A percentile compares a stretch with the other conserved stretches of the same genome.
These are phyloP conservation scores for Drosophila athabasca DNA, from an alignment of 1,140 invertebrate species.

Conservation along the genomic window DNA sequence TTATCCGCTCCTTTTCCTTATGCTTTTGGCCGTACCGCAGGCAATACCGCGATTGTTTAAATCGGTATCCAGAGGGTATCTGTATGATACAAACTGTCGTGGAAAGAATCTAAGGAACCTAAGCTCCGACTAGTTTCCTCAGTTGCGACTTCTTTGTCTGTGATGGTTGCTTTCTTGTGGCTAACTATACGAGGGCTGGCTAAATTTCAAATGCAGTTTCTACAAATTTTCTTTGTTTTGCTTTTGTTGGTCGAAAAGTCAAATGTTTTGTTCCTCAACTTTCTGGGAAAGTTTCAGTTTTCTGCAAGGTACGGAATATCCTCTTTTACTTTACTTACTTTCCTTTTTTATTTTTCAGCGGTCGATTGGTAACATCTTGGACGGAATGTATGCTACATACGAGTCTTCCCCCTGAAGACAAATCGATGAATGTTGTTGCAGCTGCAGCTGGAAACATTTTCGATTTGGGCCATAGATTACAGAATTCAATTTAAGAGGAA, in stretches of 20 bases:
- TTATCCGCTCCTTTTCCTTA: no score
- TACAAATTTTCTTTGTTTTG: constrained; percentile 13
- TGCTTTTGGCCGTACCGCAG: no score
- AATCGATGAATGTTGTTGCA: background rate
- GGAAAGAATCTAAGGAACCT: no score
- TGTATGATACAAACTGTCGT: no score
- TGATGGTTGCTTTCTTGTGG: constrained; percentile 32
- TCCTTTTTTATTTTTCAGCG: constrained; percentile 19
- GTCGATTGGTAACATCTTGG: constrained; percentile 30
- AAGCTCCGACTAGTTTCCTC: constrained; percentile 5
- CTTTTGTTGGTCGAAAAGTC: constrained; percentile 31
- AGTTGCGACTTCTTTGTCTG: constrained; percentile 38
- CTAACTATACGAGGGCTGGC: constrained; percentile 6
- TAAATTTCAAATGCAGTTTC: constrained; percentile 33
- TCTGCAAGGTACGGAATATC: background rate
- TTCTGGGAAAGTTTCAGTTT: constrained; percentile 2
- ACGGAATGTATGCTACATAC: background rate
- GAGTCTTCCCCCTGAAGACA: constrained; percentile 8
- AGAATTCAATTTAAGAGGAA: no score
- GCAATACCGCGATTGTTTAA: no score
- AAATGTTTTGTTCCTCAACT: constrained; percentile 35
- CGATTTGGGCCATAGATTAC: no score
- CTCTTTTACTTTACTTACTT: no score
- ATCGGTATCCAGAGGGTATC: no score
- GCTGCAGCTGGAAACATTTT: no score